Conservation (phyloP, 2,797 vertebrate species). For the Melanotaenia nigrans region DNA sequence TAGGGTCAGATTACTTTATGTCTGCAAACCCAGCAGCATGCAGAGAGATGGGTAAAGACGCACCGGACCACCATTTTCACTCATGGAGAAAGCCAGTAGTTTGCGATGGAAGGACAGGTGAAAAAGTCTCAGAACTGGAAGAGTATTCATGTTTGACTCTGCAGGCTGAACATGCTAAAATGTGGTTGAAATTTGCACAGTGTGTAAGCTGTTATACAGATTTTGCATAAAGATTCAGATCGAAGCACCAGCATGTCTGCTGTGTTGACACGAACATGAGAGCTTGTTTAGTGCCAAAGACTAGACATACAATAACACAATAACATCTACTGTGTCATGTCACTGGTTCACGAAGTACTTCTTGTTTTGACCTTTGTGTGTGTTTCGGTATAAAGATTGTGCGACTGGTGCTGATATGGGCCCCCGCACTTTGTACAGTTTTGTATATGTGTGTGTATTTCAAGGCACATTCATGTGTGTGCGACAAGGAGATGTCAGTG, state of each 20-base stretch:
- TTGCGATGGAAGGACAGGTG: neutral
- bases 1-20: conserved; percentile 52
- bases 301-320: neutral
- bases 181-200: neutral
- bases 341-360: neutral
- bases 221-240: conserved; percentile 1
- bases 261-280: no score
- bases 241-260: neutral
- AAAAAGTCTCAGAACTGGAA: neutral
- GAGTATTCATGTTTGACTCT: neutral
- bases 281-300: neutral
- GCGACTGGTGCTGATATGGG: conserved; percentile 36
- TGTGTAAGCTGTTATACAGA: neutral
- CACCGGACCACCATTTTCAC: neutral
- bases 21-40: conserved; percentile 11
- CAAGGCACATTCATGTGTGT: neutral
- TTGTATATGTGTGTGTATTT: conserved; percentile 5
- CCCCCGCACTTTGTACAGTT: neutral
- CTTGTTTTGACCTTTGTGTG: conserved; percentile 12
- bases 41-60: conserved; percentile 5
- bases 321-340: neutral
- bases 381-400: conserved; percentile 12
- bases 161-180: neutral
- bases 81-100: neutral
- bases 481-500: conserved; percentile 56